phyloP scores from a whole-genome alignment of 2,797 vertebrate genomes.

The Erpetoichthys calabaricus region DNA sequence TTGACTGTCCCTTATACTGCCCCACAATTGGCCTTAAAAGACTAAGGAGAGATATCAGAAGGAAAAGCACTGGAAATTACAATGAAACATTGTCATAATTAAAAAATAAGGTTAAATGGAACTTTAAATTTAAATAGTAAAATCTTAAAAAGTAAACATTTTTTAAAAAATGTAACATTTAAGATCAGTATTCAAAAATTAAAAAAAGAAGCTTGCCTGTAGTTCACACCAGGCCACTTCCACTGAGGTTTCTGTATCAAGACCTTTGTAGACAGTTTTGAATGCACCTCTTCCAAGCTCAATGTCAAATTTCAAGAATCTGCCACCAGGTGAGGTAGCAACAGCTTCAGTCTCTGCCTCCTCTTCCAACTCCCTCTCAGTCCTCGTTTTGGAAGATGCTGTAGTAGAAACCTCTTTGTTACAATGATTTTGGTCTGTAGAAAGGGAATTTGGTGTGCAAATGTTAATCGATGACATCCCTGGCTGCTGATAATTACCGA shows the following conservation, averaged over 20 bases:
- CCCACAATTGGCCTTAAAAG: no score
- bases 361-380: slow-evolving; percentile 74
- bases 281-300: slow-evolving; percentile 86
- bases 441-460: slow-evolving; percentile 18
- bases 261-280: slow-evolving; percentile 87
- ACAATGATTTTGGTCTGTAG: slow-evolving; percentile 26
- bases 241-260: slow-evolving; percentile 89
- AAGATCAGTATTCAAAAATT: no score
- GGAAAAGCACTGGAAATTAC: no score
- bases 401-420: slow-evolving; percentile 28
- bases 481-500: slow-evolving; percentile 14
- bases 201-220: slow-evolving; percentile 49
- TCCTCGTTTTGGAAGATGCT: slow-evolving; percentile 50
- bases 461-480: slow-evolving; percentile 21
- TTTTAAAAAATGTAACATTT: no score
- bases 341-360: slow-evolving; percentile 90
- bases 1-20: no score
- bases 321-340: slow-evolving; percentile 76
- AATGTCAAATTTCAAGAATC: slow-evolving; percentile 89
- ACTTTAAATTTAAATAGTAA: no score
- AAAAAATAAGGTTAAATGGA: no score
- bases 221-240: slow-evolving; percentile 94
- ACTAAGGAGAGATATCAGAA: no score
- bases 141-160: no score
- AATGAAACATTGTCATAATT: no score